Conservation (phyloP, 2,888 invertebrate genomes). For the Diaperis boleti region DNA sequence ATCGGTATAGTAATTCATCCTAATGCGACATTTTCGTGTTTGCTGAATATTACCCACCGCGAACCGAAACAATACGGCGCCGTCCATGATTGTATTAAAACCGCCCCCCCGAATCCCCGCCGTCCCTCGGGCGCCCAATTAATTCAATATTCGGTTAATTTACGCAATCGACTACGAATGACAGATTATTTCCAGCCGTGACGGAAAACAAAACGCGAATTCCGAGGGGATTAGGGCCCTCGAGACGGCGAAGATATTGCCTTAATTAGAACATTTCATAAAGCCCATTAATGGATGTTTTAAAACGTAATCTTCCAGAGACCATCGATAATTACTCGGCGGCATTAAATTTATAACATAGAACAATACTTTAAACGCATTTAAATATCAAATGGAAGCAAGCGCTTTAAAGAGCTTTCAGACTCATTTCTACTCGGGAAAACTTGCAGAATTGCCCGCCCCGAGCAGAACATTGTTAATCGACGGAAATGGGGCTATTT, state of each 20-base stretch:
- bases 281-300: constrained; percentile 44
- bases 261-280: constrained; percentile 37
- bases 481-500: constrained; percentile 62
- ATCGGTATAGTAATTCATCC: constrained; percentile 43
- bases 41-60: constrained; percentile 44
- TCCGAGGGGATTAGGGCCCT: constrained; percentile 24
- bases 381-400: constrained; percentile 61
- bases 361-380: constrained; percentile 62
- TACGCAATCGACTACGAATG: constrained; percentile 31
- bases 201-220: constrained; percentile 38
- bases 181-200: constrained; percentile 35
- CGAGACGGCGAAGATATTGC: constrained; percentile 29
- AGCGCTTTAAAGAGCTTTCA: constrained; percentile 56
- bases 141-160: constrained; percentile 34
- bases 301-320: constrained; percentile 41
- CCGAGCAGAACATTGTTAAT: constrained; percentile 58
- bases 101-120: background rate
- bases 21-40: constrained; percentile 46
- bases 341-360: constrained; percentile 60
- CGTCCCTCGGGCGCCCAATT: constrained; percentile 30
- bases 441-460: constrained; percentile 58
- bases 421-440: constrained; percentile 55
- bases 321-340: constrained; percentile 53
- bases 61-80: constrained; percentile 34
- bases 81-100: constrained; percentile 37